Evolutionary conservation across 2,888 invertebrate genomes (phyloP), one percentile per base, ranked within the genome.

Genomic region (Poecilobothrus nobilitatus): DNA sequence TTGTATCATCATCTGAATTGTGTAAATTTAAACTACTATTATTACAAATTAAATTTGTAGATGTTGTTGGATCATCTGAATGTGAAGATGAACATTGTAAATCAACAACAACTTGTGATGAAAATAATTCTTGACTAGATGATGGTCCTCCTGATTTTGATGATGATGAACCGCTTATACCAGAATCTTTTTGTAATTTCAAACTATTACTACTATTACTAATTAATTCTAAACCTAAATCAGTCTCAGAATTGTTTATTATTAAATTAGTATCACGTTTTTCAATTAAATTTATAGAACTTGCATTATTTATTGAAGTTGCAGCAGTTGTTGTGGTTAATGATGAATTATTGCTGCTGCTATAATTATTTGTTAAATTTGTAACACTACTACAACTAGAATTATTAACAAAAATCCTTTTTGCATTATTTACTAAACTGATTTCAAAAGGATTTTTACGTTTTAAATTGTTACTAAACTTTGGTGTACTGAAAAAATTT

Each of bases 131-230:
- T 69, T 76, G 76, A 70, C 75, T 76, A 15, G 75, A 76, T 44
- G 70, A 72, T 34, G 73, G 67, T 5, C 70, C 73, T 20, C 75
- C 75, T 41, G 41, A 12, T 41, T 3, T 12, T 12, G 75, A 76
- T 34, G 70, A 71, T 34, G 73, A 66, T 8, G 70, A 72, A 18
- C 75, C 75, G 68, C 75, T 75, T 64, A 75, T 70, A 41, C 76
- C 76, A 20, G 76, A 76, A 71, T 76, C 76, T 71, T 75, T 76
- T 33, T 72, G 72, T 6, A 71, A 70, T 33, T 69, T 66, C 9
- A 70, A 70, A 21, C 33, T 68, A 61, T 62, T 68, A 20, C 37
- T 63, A 66, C 66, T 71, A 63, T 34, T 34, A n/a, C 21, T n/a
- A 34, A 34, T n/a, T 34, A 53, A 18, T 53, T 53, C 53, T 70